Evolutionary conservation across 2,888 invertebrate species (phyloP).

Genomic region (Acleris laterana): DNA sequence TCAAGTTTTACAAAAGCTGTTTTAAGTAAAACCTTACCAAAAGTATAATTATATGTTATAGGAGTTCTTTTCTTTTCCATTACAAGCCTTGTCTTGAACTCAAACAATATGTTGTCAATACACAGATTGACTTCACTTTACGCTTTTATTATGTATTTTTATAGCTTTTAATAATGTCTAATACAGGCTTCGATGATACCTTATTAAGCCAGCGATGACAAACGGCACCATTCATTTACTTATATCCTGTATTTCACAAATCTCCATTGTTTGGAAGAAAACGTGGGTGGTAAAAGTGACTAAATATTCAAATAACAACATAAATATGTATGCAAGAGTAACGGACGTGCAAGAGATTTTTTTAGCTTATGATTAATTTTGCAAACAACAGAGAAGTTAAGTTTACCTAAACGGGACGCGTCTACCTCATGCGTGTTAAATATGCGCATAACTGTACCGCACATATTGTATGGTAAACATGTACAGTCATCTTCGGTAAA

Average conservation of each 20-base stretch:
- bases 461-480: constrained; percentile 70
- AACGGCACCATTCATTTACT: not conserved
- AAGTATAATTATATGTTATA: no score
- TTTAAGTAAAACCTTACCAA: no score
- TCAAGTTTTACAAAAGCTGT: no score
- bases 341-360: constrained; percentile 50
- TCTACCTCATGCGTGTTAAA: constrained; percentile 52
- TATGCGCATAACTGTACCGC: constrained; percentile 63
- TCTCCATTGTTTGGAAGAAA: constrained; percentile 25
- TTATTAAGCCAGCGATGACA: not conserved
- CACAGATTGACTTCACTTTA: no score
- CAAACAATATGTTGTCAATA: no score
- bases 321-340: constrained; percentile 58
- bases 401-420: constrained; percentile 50
- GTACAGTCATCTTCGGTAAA: constrained; percentile 41
- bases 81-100: no score
- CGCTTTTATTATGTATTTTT: no score
- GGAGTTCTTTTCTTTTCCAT: no score
- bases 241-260: not conserved
- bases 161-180: no score
- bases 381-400: constrained; percentile 53
- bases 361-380: constrained; percentile 59
- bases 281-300: constrained; percentile 30
- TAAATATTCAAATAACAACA: constrained; percentile 41
- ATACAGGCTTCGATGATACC: not conserved